Evolutionary conservation across 2,888 invertebrate species (phyloP).

Genomic region (Caradrina clavipalpis): DNA sequence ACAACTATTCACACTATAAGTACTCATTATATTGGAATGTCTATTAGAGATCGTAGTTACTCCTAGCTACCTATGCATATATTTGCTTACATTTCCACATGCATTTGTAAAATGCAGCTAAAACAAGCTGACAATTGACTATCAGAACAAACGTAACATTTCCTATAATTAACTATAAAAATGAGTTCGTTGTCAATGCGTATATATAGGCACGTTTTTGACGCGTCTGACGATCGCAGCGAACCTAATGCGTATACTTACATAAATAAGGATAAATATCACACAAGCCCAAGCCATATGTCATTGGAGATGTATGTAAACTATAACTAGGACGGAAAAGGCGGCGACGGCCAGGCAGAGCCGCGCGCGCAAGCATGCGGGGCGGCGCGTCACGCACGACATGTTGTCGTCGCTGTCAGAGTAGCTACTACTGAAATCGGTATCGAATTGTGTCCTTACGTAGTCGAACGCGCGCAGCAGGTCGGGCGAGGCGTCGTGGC

Average conservation of each 20-base stretch:
- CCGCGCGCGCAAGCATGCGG: constrained; percentile 83
- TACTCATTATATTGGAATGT: constrained; percentile 70
- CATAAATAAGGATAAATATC: constrained; percentile 83
- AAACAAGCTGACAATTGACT: constrained; percentile 59
- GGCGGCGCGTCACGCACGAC: constrained; percentile 74
- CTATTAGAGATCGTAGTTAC: constrained; percentile 65
- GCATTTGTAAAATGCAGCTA: constrained; percentile 60
- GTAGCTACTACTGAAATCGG: constrained; percentile 80
- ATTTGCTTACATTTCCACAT: constrained; percentile 55
- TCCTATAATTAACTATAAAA: constrained; percentile 60
- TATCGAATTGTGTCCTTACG: constrained; percentile 88
- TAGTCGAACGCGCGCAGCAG: constrained; percentile 88
- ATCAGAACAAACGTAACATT: constrained; percentile 64
- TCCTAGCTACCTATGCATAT: constrained; percentile 52
- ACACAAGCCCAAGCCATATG: constrained; percentile 87
- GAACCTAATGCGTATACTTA: constrained; percentile 81
- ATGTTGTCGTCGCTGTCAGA: constrained; percentile 74
- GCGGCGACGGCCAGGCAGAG: constrained; percentile 88
- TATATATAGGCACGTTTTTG: constrained; percentile 47
- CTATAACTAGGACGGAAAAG: constrained; percentile 87
- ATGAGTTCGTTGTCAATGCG: constrained; percentile 62
- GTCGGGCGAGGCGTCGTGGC: constrained; percentile 86
- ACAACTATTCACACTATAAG: constrained; percentile 68
- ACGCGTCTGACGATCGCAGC: constrained; percentile 84
- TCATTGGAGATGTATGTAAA: constrained; percentile 89